These are phyloP conservation scores for Acrocyrtus sp. DNA, from an alignment of 2,888 invertebrate species.

Conservation along the genomic window DNA sequence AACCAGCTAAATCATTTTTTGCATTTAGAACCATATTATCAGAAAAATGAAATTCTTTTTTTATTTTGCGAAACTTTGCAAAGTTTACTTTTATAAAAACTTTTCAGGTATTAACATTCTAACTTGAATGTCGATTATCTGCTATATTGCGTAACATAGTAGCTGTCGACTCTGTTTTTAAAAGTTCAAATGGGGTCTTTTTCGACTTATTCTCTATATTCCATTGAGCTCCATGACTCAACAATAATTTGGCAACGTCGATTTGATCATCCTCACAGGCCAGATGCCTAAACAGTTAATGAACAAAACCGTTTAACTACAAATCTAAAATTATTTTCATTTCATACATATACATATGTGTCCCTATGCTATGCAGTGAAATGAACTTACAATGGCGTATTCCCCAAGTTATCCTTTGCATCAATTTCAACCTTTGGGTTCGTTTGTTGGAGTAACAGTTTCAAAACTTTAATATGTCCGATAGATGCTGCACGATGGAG, in stretches of 20 bases:
- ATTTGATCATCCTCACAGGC: conserved; percentile 84
- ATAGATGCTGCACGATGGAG: conserved; percentile 83
- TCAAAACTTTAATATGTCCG: conserved; percentile 76
- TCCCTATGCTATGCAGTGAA: no score
- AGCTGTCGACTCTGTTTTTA: conserved; percentile 23
- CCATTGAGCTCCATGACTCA: conserved; percentile 74
- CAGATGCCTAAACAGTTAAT: conserved; percentile 72
- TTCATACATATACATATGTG: no score
- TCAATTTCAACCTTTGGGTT: conserved; percentile 68
- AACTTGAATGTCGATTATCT: conserved; percentile 10
- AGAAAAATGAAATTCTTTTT: no score
- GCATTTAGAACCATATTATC: no score
- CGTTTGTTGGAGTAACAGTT: conserved; percentile 73
- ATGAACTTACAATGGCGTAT: conserved; percentile 79
- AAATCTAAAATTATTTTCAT: no score
- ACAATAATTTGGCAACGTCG: conserved; percentile 75
- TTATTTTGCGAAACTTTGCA: no score
- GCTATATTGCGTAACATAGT: conserved; percentile 25
- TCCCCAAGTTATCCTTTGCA: conserved; percentile 76
- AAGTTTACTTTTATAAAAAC: no score
- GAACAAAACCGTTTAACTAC: neutral
- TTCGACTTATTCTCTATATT: conserved; percentile 74
- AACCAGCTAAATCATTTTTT: no score
- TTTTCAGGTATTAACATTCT: no score
- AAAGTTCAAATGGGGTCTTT: conserved; percentile 73